Evolutionary conservation across 2,113 vertebrate species (phyloP), one percentile per base, ranked within the genome.

Genomic region (Megaptera novaeangliae): DNA sequence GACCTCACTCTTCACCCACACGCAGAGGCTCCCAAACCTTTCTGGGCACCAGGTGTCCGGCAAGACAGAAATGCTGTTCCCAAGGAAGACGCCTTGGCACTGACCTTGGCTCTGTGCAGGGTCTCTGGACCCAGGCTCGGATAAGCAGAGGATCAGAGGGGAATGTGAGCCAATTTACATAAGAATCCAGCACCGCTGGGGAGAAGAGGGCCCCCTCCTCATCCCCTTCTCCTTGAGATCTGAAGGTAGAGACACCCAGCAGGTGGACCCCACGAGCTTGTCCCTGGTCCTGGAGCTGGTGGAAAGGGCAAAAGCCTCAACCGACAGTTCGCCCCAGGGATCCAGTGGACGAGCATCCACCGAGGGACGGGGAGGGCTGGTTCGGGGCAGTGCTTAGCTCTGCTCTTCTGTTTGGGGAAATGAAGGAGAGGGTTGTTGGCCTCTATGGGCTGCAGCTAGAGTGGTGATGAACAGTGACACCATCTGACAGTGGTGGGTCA

Each of bases 161-260:
- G 46, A 29, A 9, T 27, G 14, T 2, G 57, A 23, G 39, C 39
- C 44, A 46, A 31, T 44, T 46, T 36, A 71, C 27, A 18, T 5
- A 75, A 78, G 77, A 77, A 49, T 12, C 39, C 23, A n/a, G 69
- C 74, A 27, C 39, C 18, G 10, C 15, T 66, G 39, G 14, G 81
- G 72, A 71, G 25, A 66, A 49, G 27, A 44, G 29, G 41, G 15
- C 36, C 0, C 11, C 2, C 5, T 36, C 8, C n/a, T n/a, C 57
- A 23, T 12, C 8, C 1, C 1, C 61, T 23, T 6, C 8, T 1
- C 1, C 61, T 23, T 6, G 11, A 41, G 41, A 55, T 21, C 61
- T 14, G 6, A 52, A 52, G 12, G 15, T 12, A 52, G 41, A 46
- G 55, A 74, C 3, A 34, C 14, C 21, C 17, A n/a, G 64, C 31